Evolutionary conservation across 53 echinoderm and acorn worm genomes (phyloP).

Genomic region (Zoroaster sp.): DNA sequence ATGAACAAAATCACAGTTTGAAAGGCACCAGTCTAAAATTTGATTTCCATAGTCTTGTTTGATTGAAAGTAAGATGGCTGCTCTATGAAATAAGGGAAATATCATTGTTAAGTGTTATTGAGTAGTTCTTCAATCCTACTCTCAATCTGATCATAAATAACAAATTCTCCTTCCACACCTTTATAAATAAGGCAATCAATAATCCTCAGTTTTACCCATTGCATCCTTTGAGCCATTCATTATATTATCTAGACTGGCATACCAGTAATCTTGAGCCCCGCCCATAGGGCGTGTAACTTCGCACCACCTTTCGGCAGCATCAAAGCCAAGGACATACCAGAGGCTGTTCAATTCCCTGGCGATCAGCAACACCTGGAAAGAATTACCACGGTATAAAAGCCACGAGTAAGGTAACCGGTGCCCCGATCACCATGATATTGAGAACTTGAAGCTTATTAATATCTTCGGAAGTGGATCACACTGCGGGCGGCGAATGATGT

Average conservation of each 20-base stretch:
- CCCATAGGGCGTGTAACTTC: constrained; percentile 48
- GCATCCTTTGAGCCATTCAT: background rate
- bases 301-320: constrained; percentile 19
- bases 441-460: constrained; percentile 8
- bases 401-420: background rate
- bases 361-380: constrained; percentile 24
- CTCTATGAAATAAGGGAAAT: too few species aligned
- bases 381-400: background rate
- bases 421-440: constrained; percentile 1
- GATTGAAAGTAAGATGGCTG: too few species aligned
- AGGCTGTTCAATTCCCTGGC: background rate
- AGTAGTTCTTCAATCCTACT: too few species aligned
- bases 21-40: too few species aligned
- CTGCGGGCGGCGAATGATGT: background rate
- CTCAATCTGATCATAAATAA: too few species aligned
- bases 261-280: constrained; percentile 15
- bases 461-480: background rate
- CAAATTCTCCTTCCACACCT: too few species aligned
- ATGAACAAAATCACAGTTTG: too few species aligned
- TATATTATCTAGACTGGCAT: background rate
- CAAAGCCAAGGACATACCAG: background rate
- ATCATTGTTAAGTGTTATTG: too few species aligned
- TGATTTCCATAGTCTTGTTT: too few species aligned
- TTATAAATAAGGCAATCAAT: too few species aligned
- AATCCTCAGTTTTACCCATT: too few species aligned